Evolutionary conservation across 2,113 vertebrate genomes (phyloP).

Genomic region (Sula dactylatra): DNA sequence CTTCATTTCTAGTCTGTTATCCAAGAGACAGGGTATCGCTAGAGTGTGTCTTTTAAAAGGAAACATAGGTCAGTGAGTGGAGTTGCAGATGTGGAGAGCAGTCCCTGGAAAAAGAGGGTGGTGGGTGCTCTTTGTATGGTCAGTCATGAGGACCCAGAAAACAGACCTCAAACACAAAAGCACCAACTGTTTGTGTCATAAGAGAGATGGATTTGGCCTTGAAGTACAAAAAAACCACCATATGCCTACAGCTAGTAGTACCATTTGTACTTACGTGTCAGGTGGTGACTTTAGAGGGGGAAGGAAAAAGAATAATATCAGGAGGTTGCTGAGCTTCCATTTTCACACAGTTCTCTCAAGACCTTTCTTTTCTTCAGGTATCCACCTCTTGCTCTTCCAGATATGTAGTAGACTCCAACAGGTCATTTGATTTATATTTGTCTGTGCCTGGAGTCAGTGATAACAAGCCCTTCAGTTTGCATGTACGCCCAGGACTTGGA

Average conservation of each 20-base stretch:
- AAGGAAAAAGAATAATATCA: not conserved
- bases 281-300: not conserved
- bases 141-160: not conserved
- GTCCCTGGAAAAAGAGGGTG: not conserved
- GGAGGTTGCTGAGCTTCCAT: not conserved
- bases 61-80: not conserved
- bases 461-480: not conserved
- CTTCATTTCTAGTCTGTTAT: slow-evolving; percentile 23
- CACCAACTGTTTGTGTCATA: not conserved
- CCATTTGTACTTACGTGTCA: not conserved
- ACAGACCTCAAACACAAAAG: not conserved
- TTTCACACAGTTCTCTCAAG: not conserved
- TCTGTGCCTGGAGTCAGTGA: not conserved
- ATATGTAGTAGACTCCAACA: not conserved
- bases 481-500: not conserved
- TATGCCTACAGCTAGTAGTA: not conserved
- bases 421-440: not conserved
- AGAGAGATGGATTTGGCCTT: not conserved
- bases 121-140: not conserved
- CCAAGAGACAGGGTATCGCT: not conserved
- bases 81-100: not conserved
- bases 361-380: not conserved
- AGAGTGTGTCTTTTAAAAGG: not conserved
- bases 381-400: not conserved
- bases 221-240: not conserved